Evolutionary conservation across 2,113 vertebrate species (phyloP).

Genomic region (Coturnix japonica): DNA sequence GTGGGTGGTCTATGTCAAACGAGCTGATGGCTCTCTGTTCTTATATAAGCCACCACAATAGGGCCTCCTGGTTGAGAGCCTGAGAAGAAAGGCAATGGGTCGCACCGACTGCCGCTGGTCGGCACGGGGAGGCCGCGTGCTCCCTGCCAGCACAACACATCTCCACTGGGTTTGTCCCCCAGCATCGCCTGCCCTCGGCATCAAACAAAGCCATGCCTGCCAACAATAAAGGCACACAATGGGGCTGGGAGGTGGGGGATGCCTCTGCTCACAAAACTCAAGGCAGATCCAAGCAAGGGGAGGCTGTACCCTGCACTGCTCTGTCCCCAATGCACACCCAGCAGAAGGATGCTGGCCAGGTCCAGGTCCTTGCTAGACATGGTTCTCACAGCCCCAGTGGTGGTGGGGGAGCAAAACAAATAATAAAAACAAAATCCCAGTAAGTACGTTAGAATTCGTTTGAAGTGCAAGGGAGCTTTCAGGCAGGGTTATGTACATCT

Average conservation of each 20-base stretch:
- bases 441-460: conserved; percentile 78
- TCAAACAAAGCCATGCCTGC: background rate
- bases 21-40: background rate
- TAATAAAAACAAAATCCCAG: conserved; percentile 74
- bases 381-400: conserved; percentile 55
- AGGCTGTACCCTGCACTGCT: no score
- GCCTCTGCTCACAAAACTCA: background rate
- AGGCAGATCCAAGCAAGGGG: background rate
- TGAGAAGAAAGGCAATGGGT: background rate
- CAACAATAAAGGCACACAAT: background rate
- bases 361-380: background rate
- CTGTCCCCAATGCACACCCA: background rate
- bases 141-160: background rate
- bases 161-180: background rate
- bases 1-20: conserved; percentile 36
- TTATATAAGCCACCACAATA: conserved; percentile 44
- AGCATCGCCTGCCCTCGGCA: fast-evolving
- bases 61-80: background rate
- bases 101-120: fast-evolving
- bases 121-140: background rate
- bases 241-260: background rate
- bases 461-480: conserved; percentile 76
- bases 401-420: conserved; percentile 33
- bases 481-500: conserved; percentile 75
- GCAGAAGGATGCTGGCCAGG: background rate